Evolutionary conservation across 2,113 vertebrate genomes (phyloP), one percentile per base, ranked within the genome.

Genomic region (Menidia beryllina): DNA sequence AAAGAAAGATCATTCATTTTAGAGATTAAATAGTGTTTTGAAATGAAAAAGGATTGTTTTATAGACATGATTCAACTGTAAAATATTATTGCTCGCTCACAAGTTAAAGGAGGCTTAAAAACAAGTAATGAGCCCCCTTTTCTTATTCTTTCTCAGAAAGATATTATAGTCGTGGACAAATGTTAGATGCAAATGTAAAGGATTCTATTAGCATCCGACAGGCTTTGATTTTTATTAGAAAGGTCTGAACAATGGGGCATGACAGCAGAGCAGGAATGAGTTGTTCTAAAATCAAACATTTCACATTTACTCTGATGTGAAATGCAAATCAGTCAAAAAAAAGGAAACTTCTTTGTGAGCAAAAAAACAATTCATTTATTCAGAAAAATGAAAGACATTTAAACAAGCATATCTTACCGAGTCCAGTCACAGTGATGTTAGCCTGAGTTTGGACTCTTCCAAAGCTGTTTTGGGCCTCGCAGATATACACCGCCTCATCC

Each of bases 381-480:
- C 14, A 15, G 15, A 41, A 41, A 41, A 41, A 41, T 15, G n/a
- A n/a, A n/a, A 41, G 5, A 75, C 1, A 72, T 86, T 52, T 34
- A 2, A n/a, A 57, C 34, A 34, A 13, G 8, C 6, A 39, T 17
- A 20, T 56, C 91, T 80, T 94, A 99, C 98, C 96, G 52, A 99
- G 90, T 88, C 97, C 97, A 9, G 97, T 99, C 26, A 99, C 95
- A 34, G 94, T 95, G 69, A 99, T 3, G 0, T 71, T 94, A 57
- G 94, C 92, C 58, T 85, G 89, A 0, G 95, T 90, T 72, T 95
- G 92, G 82, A 98, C 95, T 82, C 82, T 96, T 9, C 98, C 98
- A 93, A 99, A 99, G 67, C 95, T 95, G 83, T 99, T 99, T 81
- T 95, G 94, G 68, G 96, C 97, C 87, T 98, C 96, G 92, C 97